Percentiles rank a stretch among this genome's conserved stretches.
phyloP scores from a whole-genome alignment of 2,797 vertebrate genomes.

The Urocyon cinereoargenteus region DNA sequence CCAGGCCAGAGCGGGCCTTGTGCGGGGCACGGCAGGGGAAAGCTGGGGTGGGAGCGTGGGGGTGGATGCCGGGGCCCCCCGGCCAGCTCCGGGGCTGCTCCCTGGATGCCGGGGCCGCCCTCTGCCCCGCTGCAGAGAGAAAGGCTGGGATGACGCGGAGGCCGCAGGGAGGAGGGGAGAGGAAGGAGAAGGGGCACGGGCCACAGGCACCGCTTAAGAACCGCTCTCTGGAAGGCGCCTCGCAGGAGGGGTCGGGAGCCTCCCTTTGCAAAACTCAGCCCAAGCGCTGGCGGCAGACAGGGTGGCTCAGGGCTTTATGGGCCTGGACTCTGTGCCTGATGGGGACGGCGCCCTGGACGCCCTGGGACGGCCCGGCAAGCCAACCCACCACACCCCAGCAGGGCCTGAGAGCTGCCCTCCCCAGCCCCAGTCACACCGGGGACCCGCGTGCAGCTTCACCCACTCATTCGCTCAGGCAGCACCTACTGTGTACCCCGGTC shows the following conservation, averaged over 20 bases:
- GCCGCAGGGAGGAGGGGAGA: neutral
- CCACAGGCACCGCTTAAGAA: neutral
- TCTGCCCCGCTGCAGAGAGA: neutral
- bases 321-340: neutral
- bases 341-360: neutral
- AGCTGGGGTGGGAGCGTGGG: neutral
- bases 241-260: neutral
- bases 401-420: neutral
- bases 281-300: neutral
- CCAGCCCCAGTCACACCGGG: neutral
- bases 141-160: neutral
- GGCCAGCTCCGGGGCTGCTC: neutral
- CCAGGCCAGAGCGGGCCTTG: neutral
- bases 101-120: neutral
- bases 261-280: neutral
- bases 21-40: neutral
- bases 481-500: neutral
- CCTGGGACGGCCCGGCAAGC: too few species aligned
- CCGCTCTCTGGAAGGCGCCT: neutral
- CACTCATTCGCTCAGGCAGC: neutral
- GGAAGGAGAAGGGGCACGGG: neutral
- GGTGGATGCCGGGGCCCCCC: neutral
- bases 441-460: neutral
- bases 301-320: accelerated
- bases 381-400: too few species aligned